phyloP scores from a whole-genome alignment of 2,888 invertebrate species.

The Chrysotoxum bicinctum region DNA sequence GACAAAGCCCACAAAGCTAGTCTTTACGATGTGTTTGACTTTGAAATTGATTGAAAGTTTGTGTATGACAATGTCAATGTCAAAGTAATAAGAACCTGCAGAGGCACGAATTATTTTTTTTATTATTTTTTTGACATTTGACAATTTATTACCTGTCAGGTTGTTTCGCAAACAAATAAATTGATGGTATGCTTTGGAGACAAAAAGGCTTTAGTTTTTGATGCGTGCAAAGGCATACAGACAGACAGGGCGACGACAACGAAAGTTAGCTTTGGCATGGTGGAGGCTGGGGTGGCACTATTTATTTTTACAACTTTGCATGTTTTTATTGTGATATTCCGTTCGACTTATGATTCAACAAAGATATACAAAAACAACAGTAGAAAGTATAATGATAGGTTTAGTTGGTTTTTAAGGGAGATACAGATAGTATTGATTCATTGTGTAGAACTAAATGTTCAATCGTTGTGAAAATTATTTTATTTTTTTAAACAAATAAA shows the following conservation, averaged over 20 bases:
- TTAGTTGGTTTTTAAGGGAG: background rate
- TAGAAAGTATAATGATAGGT: background rate
- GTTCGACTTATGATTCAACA: background rate
- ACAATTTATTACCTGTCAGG: slow-evolving; percentile 28
- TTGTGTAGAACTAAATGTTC: background rate
- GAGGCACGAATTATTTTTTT: slow-evolving; percentile 7
- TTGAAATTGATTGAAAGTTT: background rate
- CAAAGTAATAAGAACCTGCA: slow-evolving; percentile 3
- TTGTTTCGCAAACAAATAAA: slow-evolving; percentile 4
- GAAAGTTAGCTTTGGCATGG: background rate
- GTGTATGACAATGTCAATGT: slow-evolving; percentile 28
- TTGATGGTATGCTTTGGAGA: background rate
- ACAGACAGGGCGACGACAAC: slow-evolving; percentile 17
- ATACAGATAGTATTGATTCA: background rate
- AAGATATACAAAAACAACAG: background rate
- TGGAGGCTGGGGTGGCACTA: background rate
- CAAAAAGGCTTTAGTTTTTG: background rate
- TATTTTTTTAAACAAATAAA: too few species aligned
- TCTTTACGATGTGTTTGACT: background rate
- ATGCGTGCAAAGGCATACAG: slow-evolving; percentile 62
- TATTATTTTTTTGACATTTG: slow-evolving; percentile 17
- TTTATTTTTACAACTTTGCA: background rate
- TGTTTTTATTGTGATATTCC: background rate
- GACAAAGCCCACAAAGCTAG: background rate
- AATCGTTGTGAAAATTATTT: background rate